Evolutionary conservation across 2,113 vertebrate genomes (phyloP).

Genomic region (Gnathonemus longibarbis): DNA sequence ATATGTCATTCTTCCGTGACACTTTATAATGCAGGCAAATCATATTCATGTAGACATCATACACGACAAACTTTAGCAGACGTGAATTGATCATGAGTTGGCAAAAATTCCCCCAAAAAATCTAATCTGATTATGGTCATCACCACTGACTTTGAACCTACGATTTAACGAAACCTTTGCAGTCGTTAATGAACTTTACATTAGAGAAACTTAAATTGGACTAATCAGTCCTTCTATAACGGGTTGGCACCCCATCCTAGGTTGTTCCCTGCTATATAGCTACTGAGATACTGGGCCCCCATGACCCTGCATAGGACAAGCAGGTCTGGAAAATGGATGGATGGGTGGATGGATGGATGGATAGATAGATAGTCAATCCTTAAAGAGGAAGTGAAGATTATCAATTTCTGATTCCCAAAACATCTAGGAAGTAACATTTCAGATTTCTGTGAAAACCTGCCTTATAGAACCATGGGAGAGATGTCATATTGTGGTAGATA

Average conservation of each 20-base stretch:
- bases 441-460: not conserved
- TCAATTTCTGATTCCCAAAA: not conserved
- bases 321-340: not conserved
- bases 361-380: not conserved
- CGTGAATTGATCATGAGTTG: not conserved
- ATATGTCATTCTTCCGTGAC: not conserved
- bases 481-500: not conserved
- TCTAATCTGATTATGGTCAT: not conserved
- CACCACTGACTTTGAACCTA: not conserved
- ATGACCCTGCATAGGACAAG: not conserved
- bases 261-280: not conserved
- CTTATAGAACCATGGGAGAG: conserved; percentile 2
- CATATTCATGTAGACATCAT: not conserved
- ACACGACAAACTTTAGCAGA: not conserved
- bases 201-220: not conserved
- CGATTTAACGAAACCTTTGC: not conserved
- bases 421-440: not conserved
- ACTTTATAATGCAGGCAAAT: not conserved
- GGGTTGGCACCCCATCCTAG: not conserved
- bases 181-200: not conserved
- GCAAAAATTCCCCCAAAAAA: not conserved
- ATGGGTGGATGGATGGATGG: not conserved
- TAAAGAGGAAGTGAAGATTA: not conserved
- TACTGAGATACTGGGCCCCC: not conserved
- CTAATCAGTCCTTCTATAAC: not conserved